Percentiles rank a stretch among this genome's conserved stretches.
Evolutionary conservation across 2,113 vertebrate species (phyloP).

Genomic region (Leptobrachium leishanense): DNA sequence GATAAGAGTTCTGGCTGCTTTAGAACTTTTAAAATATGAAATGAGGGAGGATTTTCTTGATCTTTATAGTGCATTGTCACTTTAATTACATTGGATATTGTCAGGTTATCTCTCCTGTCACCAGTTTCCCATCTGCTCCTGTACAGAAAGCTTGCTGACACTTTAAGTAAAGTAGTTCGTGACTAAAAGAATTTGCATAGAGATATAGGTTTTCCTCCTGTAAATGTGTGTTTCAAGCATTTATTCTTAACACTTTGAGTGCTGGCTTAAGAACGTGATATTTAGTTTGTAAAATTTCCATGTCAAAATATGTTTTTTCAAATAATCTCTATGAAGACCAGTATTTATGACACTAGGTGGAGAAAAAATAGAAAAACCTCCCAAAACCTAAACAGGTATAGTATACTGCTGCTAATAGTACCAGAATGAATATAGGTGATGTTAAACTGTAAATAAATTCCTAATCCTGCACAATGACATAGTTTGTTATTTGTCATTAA

Average conservation of each 20-base stretch:
- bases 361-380: no score
- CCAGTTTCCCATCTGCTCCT: constrained; percentile 6
- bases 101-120: constrained; percentile 31
- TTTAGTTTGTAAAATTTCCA: no score
- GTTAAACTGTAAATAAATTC: no score
- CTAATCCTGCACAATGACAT: no score
- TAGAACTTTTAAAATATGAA: neutral
- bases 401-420: no score
- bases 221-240: neutral
- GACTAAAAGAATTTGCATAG: constrained; percentile 33
- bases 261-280: no score
- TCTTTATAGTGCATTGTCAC: constrained; percentile 20
- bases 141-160: constrained; percentile 16
- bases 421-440: no score
- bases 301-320: no score
- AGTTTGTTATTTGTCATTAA: no score
- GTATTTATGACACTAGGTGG: no score
- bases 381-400: no score
- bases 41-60: constrained; percentile 16
- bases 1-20: constrained; percentile 7
- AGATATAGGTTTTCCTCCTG: neutral
- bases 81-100: constrained; percentile 31
- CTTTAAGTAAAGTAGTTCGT: constrained; percentile 34
- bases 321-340: no score
- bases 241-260: constrained; percentile 8